Base-by-base conservation (phyloP, 2,113 vertebrate genomes). In the Electrona antarctica region DNA sequence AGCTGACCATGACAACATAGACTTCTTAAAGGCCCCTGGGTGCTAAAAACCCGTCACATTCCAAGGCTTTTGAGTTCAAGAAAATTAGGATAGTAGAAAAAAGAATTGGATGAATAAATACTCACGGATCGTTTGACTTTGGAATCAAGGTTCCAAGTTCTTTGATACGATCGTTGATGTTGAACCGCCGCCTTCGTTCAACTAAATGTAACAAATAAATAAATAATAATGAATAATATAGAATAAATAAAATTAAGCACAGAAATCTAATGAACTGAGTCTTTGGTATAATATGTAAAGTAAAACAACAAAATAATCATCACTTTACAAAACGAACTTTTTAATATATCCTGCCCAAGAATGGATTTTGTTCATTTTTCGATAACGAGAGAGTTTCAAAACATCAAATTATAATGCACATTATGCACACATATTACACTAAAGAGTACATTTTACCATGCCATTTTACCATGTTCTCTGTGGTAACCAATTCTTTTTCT, bases 111-210 rank as follows among this genome's bases (percentile, higher is more conserved):
- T 69, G 10, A 67, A 70, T 21, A 8, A 8, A 51, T 64, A 96
- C 96, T 96, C 80, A 96, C 96, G 95, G 96, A 81, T 96, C 96
- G 55, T 92, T 96, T 60, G 96, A 96, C 83, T 97, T 97, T 15
- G 95, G 95, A 79, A 98, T 96, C 64, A 97, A 88, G 3, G 93
- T 95, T 66, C 96, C 96, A 55, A 98, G 90, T 71, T 98, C 96
- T 86, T 98, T 98, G 88, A 98, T 97, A 64, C 96, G 92, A 84
- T 98, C 96, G 0, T 97, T 97, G 80, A 98, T 98, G 87, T 98
- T 98, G 87, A 97, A 98, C 68, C 96, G 92, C 60, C 96, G 90
- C 75, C 96, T 92, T 51, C 96, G 92, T 84, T 98, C 96, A 76
- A 97, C 96, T 97, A 72, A 14, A 45, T 41, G 33, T 41, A 41